phyloP scores from a whole-genome alignment of 2,888 invertebrate species.

The Meloe dianella region DNA sequence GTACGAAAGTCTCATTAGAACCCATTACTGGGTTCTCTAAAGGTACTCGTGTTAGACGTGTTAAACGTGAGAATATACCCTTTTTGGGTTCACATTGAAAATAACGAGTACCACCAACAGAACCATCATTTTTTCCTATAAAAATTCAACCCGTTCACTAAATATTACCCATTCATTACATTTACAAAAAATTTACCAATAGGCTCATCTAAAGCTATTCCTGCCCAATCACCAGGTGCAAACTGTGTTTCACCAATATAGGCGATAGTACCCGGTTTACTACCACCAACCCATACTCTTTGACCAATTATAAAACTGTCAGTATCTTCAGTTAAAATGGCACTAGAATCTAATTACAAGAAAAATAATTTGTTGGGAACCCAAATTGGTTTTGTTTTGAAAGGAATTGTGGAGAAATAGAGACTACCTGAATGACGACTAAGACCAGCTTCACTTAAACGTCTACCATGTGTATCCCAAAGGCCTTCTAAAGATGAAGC shows the following conservation, averaged over 20 bases:
- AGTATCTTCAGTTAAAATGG: conserved; percentile 84
- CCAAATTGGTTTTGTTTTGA: background rate
- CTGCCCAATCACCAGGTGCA: conserved; percentile 98
- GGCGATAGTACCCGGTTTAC: conserved; percentile 90
- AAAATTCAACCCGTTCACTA: conserved; percentile 13
- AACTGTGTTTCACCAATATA: conserved; percentile 96
- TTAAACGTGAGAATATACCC: conserved; percentile 92
- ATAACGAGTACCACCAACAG: conserved; percentile 89
- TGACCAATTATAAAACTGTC: conserved; percentile 97
- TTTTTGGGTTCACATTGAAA: conserved; percentile 92
- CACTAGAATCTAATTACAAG: conserved; percentile 75
- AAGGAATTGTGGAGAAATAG: conserved; percentile 42
- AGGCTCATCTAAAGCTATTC: conserved; percentile 93
- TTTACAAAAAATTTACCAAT: conserved; percentile 70
- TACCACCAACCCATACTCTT: conserved; percentile 91
- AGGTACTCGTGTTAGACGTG: conserved; percentile 80
- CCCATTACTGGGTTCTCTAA: conserved; percentile 62
- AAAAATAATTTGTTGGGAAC: background rate
- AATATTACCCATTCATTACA: background rate
- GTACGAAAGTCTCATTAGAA: conserved; percentile 50
- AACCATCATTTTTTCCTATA: conserved; percentile 94
- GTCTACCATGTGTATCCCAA: conserved; percentile 75
- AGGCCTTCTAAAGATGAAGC: conserved; percentile 74
- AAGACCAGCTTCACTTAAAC: conserved; percentile 77
- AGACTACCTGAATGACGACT: conserved; percentile 75